phyloP scores from a whole-genome alignment of 2,797 vertebrate genomes.

The Lerista edwardsae region DNA sequence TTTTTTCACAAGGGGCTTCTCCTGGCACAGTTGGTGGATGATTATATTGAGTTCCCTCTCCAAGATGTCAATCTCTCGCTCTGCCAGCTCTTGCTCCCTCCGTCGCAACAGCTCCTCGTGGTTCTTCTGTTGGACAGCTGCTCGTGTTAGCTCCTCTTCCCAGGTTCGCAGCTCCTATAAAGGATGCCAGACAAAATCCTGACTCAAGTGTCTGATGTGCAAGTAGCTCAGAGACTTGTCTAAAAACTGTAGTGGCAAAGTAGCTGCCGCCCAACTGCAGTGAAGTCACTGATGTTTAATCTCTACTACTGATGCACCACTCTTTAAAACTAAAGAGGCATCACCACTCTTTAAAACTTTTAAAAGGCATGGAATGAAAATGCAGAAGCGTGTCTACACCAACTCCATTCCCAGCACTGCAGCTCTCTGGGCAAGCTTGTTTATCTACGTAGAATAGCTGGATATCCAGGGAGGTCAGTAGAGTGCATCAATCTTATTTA shows the following conservation, averaged over 20 bases:
- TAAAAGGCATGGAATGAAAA: slow-evolving; percentile 2
- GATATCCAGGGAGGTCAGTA: neutral
- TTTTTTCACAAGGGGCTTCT: slow-evolving; percentile 93
- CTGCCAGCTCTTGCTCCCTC: slow-evolving; percentile 94
- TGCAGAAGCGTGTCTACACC: neutral
- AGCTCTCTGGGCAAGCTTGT: neutral
- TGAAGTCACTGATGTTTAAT: neutral
- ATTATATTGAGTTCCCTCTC: slow-evolving; percentile 96
- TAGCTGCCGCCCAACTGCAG: neutral
- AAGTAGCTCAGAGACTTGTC: neutral
- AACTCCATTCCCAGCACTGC: neutral
- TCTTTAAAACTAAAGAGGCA: too few species aligned
- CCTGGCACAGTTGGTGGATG: slow-evolving; percentile 96
- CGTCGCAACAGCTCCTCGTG: slow-evolving; percentile 91
- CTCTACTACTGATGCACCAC: neutral
- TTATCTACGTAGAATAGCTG: neutral
- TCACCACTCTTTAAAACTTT: neutral
- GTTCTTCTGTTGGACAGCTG: slow-evolving; percentile 95
- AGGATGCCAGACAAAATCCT: neutral
- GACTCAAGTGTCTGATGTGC: neutral
- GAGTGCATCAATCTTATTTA: neutral
- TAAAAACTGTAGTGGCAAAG: slow-evolving; percentile 3
- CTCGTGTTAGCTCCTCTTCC: slow-evolving; percentile 93
- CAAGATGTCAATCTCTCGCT: slow-evolving; percentile 95
- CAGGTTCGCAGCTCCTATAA: slow-evolving; percentile 92